Base-by-base conservation (phyloP, 2,888 invertebrate species). In the Drosophila phalerata region DNA sequence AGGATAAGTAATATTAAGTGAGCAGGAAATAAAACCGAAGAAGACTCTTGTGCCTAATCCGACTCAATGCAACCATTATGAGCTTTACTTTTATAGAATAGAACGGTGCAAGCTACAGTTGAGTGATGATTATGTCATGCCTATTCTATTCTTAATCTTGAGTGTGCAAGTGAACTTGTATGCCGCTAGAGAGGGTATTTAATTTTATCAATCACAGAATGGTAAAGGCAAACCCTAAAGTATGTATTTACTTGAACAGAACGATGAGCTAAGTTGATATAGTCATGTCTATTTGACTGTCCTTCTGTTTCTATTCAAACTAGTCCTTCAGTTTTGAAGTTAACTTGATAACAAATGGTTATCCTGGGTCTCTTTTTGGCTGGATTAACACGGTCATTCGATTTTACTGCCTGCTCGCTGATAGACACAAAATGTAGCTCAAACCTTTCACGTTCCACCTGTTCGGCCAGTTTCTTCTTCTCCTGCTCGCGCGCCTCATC, bases 401-500 rank as follows among this genome's bases (percentile, higher is more conserved):
- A 37, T 52, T 61, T 71, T 71, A 67, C 64, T 65, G 19, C 22
- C 68, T 55, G 66, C 52, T 43, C n/a, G 6, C 10, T 3, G 11
- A 3, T 13, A 28, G 6, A 38, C 37, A 63, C 37, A 57, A 61
- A 45, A n/a, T 22, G 13, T 42, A n/a, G 1, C 3, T 51, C 91
- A 91, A 93, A 95, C 97, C 95, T 96, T 93, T 95, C 95, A 86
- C 94, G 94, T 73, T 95, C 95, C 90, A 94, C 94, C 79, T 92
- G 94, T 62, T 94, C 94, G 53, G 94, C 94, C 84, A 94, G 93
- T 72, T 94, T 94, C 72, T 95, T 96, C 85, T 95, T 94, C 77
- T 95, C 94, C 51, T 94, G 93, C 66, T 94, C 94, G 53, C 96
- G 94, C 82, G 95, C 95, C 69, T 96, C 96, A 56, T 96, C 95